Base-by-base conservation (phyloP, 2,113 vertebrate genomes). In the Casuarius casuarius region DNA sequence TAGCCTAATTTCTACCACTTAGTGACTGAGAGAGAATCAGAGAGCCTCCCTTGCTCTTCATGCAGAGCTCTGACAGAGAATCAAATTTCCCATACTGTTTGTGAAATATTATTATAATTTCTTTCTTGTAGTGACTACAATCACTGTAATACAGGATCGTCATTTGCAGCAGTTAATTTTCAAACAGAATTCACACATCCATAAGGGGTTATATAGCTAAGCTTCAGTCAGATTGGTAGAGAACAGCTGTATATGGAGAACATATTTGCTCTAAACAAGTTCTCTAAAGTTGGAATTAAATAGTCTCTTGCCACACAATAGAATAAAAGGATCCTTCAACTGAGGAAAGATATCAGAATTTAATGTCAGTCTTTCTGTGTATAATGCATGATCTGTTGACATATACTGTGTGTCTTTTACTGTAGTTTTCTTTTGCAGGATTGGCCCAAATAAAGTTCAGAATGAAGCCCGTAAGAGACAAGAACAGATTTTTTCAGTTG, bases 91-190 rank as follows among this genome's bases (percentile, higher is more conserved):
- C 73, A 40, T 92, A 68, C 42, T 63, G 14, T 20, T 48, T 65
- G 28, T 84, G 77, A 92, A 87, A 81, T 81, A 77, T 66, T 78
- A 44, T 54, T 59, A 21, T 87, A 48, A 80, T 62, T 89, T 68
- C 65, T 18, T 87, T 44, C 81, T 91, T 66, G n/a, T 65, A 48
- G 21, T 11, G 2, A 59, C 44, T 40, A 7, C 56, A 61, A 1
- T 56, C n/a, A 5, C 19, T 82, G 51, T 28, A 77, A 35, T 40
- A 66, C 42, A 42, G 48, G 65, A 66, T 6, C 56, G 20, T 93
- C 51, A 44, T 54, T 54, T 77, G 68, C 59, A 63, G n/a, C 76
- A 75, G 73, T 84, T 96, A 94, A 94, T 90, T 94, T 94, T 74
- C 61, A 89, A 33, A 74, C 42, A 28, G 48, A 81, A 81, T 95